A percentile compares a stretch with the other conserved stretches of the same genome.
phyloP scores from a whole-genome alignment of 2,113 vertebrate genomes.

The Nycticryphes semicollaris region DNA sequence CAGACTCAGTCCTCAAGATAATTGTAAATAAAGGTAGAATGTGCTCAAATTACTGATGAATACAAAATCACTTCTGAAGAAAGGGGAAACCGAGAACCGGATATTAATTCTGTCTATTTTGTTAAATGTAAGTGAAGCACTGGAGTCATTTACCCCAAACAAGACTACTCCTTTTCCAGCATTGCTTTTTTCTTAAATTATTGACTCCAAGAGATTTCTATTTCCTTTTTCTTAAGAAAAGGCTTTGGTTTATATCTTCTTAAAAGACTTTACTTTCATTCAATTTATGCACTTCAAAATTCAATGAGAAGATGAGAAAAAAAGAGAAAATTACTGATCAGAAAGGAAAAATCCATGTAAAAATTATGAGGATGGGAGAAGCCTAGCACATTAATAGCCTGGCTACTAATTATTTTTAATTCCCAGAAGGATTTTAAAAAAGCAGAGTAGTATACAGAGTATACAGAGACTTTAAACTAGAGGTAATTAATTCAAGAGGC shows the following conservation, averaged over 20 bases:
- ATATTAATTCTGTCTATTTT: neutral
- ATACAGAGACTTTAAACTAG: neutral
- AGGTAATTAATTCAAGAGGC: neutral
- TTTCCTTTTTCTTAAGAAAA: neutral
- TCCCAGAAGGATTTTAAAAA: neutral
- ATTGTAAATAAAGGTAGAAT: neutral
- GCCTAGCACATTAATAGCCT: neutral
- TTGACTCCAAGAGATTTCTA: neutral
- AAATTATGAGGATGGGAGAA: neutral
- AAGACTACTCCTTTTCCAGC: neutral
- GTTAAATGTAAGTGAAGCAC: neutral
- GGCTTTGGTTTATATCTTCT: neutral
- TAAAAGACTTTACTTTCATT: neutral
- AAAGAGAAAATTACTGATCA: neutral
- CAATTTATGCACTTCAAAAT: neutral
- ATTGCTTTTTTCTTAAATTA: neutral
- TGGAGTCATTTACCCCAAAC: neutral
- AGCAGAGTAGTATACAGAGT: neutral
- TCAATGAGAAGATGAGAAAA: neutral
- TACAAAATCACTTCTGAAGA: neutral
- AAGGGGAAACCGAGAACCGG: neutral
- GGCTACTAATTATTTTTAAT: neutral
- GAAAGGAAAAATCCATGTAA: neutral
- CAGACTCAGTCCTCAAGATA: neutral
- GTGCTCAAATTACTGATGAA: neutral